Conservation (phyloP, 2,113 vertebrate species). For the Datnioides undecimradiatus region DNA sequence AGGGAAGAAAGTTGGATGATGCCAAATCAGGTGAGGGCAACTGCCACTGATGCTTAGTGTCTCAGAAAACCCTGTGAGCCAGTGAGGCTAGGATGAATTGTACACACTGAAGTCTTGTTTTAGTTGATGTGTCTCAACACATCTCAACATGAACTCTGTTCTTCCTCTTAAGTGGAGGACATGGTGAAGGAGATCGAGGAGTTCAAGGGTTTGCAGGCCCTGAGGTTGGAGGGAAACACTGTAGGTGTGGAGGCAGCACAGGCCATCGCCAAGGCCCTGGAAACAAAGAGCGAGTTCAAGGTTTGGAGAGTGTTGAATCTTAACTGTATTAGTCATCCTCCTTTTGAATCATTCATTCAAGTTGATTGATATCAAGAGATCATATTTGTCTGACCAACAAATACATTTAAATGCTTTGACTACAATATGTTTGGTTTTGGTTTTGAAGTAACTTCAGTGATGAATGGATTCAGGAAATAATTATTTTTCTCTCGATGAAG, state of each 20-base stretch:
- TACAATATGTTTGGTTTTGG: not conserved
- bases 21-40: slow-evolving; percentile 90
- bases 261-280: slow-evolving; percentile 93
- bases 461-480: not conserved
- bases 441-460: not conserved
- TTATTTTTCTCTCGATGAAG: not conserved
- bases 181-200: slow-evolving; percentile 93
- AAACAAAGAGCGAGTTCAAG: slow-evolving; percentile 92
- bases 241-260: slow-evolving; percentile 93
- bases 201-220: slow-evolving; percentile 89
- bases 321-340: not conserved
- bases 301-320: slow-evolving; percentile 71
- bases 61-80: not conserved
- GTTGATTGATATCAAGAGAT: not conserved
- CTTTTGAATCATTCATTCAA: not conserved
- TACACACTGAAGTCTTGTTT: not conserved
- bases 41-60: not conserved
- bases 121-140: not conserved
- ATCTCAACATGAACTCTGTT: not conserved
- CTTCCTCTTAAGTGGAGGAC: slow-evolving; percentile 82
- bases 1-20: slow-evolving; percentile 93
- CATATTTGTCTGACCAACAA: not conserved
- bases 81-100: not conserved
- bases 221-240: slow-evolving; percentile 96
- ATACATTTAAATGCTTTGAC: too few relatives aligned